phyloP scores from a whole-genome alignment of 2,113 vertebrate genomes.

The Syngnathus typhle region DNA sequence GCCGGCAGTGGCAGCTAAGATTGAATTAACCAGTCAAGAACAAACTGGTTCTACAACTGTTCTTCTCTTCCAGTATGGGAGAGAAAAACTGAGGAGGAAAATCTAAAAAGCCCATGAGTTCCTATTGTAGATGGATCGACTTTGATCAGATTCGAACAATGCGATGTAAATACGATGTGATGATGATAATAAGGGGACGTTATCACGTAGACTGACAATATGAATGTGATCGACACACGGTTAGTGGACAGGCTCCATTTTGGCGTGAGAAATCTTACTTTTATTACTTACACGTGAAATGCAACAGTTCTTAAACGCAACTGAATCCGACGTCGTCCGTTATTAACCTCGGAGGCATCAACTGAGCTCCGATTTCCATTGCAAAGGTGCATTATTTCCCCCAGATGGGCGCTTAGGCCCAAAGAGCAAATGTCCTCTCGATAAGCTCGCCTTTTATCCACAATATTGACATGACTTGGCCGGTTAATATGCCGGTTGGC shows the following conservation, averaged over 20 bases:
- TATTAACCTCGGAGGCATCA: neutral
- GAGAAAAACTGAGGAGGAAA: neutral
- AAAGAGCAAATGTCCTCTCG: neutral
- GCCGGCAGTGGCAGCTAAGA: conserved; percentile 1
- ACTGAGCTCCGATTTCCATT: neutral
- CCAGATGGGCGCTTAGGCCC: neutral
- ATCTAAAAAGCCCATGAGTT: neutral
- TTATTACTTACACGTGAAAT: accelerated
- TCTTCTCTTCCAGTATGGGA: neutral
- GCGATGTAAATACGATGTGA: too few relatives aligned
- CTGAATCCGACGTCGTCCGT: neutral
- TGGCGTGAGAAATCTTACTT: neutral
- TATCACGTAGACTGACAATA: neutral
- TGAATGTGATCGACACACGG: neutral
- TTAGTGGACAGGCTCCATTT: neutral
- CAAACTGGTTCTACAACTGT: neutral
- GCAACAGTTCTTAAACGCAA: neutral
- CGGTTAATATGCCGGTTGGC: neutral
- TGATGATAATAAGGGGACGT: neutral
- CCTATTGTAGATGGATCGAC: neutral
- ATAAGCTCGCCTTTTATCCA: neutral
- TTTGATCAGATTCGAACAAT: neutral
- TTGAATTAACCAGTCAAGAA: neutral
- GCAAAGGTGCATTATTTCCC: neutral
- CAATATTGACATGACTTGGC: conserved; percentile 1